These are phyloP conservation scores for Tachyglossus aculeatus DNA, from an alignment of 2,797 vertebrate genomes.

Conservation along the genomic window DNA sequence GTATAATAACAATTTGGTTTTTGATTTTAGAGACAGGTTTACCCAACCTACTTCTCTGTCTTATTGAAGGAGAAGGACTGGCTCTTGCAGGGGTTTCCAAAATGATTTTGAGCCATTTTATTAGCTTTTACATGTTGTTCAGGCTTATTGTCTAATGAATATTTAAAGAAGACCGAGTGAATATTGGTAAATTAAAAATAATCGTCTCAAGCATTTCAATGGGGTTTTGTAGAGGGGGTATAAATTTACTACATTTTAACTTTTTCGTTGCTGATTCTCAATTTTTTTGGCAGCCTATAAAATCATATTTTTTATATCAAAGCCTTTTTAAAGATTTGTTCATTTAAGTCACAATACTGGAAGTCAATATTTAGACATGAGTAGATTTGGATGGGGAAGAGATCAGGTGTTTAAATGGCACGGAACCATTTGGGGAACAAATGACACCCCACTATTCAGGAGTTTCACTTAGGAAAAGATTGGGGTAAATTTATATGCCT, in stretches of 20 bases:
- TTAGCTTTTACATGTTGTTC: conserved; percentile 35
- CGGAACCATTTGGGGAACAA: not conserved
- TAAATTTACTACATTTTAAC: conserved; percentile 36
- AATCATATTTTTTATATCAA: conserved; percentile 19
- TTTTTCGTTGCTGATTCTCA: conserved; percentile 19
- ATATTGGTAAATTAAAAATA: conserved; percentile 20
- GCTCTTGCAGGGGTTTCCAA: conserved; percentile 25
- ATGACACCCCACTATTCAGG: not conserved
- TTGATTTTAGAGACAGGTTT: conserved; percentile 23
- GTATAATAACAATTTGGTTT: conserved; percentile 18
- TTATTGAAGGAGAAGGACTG: conserved; percentile 31
- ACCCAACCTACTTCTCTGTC: conserved; percentile 16
- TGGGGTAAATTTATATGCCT: not conserved
- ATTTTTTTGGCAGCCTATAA: conserved; percentile 5
- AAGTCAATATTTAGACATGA: too few species aligned
- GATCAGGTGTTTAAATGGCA: conserved; percentile 6
- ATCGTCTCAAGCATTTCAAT: conserved; percentile 26
- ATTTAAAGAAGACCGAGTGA: conserved; percentile 16
- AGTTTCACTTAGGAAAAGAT: not conserved
- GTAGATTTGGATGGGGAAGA: too few species aligned
- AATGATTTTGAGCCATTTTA: conserved; percentile 40
- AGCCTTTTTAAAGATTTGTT: conserved; percentile 53
- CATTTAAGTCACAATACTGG: conserved; percentile 8
- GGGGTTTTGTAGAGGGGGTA: conserved; percentile 12
- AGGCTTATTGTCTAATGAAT: conserved; percentile 19